phyloP scores from a whole-genome alignment of 2,113 vertebrate genomes.

The Lepus europaeus region DNA sequence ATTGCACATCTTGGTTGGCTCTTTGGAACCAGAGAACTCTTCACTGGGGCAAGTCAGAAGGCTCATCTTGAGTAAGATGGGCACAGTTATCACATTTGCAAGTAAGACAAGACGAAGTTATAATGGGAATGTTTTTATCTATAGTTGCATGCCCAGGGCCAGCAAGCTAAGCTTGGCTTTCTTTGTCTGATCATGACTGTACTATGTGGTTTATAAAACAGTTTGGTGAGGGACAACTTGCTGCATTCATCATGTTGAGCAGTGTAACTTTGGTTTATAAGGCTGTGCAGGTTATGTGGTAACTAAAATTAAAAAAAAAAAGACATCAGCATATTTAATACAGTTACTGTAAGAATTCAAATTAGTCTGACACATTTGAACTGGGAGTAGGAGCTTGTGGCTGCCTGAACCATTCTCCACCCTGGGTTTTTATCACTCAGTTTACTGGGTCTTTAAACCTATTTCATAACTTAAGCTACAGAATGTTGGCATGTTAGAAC shows the following conservation, averaged over 20 bases:
- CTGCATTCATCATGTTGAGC: constrained; percentile 54
- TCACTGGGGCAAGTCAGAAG: constrained; percentile 63
- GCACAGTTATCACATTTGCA: constrained; percentile 74
- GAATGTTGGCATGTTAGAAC: constrained; percentile 35
- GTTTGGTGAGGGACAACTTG: constrained; percentile 55
- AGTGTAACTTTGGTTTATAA: constrained; percentile 68
- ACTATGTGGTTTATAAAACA: constrained; percentile 74
- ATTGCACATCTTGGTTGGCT: background rate
- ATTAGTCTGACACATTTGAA: constrained; percentile 62
- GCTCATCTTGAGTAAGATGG: constrained; percentile 57
- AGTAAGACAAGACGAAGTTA: constrained; percentile 74
- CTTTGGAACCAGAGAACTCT: constrained; percentile 53
- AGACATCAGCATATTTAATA: constrained; percentile 59
- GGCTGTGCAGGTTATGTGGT: constrained; percentile 70
- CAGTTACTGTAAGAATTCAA: constrained; percentile 50
- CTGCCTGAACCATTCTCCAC: constrained; percentile 20
- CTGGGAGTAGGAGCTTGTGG: constrained; percentile 59
- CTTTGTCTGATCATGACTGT: constrained; percentile 73
- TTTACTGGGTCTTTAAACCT: constrained; percentile 76
- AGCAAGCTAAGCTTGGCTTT: constrained; percentile 71
- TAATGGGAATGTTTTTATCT: constrained; percentile 31
- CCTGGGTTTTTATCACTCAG: constrained; percentile 47
- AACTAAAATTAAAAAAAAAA: constrained; percentile 74
- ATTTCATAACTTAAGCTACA: constrained; percentile 65
- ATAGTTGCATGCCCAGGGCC: constrained; percentile 64